These are phyloP conservation scores for Salvelinus fontinalis DNA, from an alignment of 2,113 vertebrate species.

Conservation along the genomic window DNA sequence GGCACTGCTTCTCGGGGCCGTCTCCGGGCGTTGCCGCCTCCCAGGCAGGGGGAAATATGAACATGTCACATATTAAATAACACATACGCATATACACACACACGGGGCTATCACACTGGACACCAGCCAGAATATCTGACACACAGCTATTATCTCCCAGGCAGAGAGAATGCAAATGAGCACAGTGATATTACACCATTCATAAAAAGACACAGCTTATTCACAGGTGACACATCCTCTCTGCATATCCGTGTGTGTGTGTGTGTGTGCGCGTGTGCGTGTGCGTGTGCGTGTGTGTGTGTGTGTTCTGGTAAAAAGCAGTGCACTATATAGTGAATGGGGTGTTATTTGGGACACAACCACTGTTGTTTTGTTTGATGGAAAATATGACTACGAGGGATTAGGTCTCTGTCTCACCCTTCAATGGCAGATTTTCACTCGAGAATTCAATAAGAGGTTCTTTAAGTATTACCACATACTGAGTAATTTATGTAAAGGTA, in stretches of 20 bases:
- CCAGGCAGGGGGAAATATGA: constrained; percentile 19
- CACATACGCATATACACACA: constrained; percentile 1
- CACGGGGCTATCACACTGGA: constrained; percentile 23
- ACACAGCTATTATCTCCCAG: constrained; percentile 17
- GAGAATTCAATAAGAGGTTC: not conserved
- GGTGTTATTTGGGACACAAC: too few species aligned
- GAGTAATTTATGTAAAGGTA: not conserved
- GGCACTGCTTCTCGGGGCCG: not conserved
- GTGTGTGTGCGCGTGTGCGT: not conserved
- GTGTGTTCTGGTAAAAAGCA: not conserved
- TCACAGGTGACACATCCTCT: constrained; percentile 16
- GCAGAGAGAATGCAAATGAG: constrained; percentile 34
- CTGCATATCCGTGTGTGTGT: not conserved
- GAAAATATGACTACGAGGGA: not conserved
- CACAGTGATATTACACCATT: constrained; percentile 33
- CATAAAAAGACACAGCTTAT: constrained; percentile 36
- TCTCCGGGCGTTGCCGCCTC: not conserved
- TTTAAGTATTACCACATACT: not conserved
- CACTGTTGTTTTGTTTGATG: not conserved
- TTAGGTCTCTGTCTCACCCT: not conserved
- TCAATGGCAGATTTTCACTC: not conserved
- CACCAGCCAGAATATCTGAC: constrained; percentile 22
- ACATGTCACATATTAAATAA: constrained; percentile 28
- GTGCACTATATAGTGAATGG: not conserved
- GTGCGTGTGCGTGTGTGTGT: not conserved